Conservation (phyloP, 23 tunicate species). For the Trididemnum clinides region DNA sequence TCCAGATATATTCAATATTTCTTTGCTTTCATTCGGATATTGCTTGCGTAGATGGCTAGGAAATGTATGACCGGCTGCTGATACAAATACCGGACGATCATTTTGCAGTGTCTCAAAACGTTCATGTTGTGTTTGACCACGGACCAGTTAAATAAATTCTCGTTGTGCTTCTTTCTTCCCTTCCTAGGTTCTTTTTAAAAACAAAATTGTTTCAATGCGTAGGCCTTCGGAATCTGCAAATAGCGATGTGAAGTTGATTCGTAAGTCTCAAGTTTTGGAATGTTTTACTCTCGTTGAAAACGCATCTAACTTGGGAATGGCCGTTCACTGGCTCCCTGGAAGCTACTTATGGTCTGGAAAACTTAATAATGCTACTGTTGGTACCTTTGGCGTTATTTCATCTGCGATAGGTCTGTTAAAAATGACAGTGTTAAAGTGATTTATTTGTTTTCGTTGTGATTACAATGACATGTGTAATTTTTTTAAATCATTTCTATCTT, state of each 20-base stretch:
- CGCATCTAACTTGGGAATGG: slow-evolving; percentile 61
- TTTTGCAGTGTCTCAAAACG: no score
- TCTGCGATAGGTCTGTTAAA: slow-evolving; percentile 43
- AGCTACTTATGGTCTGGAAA: slow-evolving; percentile 53
- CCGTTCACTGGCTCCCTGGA: slow-evolving; percentile 70
- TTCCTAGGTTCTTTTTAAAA: background rate
- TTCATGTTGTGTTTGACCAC: no score
- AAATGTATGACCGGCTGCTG: no score
- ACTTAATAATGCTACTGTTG: slow-evolving; percentile 46
- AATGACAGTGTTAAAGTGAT: slow-evolving; percentile 15
- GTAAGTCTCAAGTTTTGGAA: background rate
- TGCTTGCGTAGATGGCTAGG: no score
- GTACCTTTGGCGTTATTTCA: slow-evolving; percentile 31
- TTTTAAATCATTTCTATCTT: no score
- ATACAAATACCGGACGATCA: no score
- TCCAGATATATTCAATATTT: no score
- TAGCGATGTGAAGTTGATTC: slow-evolving; percentile 5
- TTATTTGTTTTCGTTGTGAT: no score
- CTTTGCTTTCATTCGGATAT: no score
- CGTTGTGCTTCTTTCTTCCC: no score
- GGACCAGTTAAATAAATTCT: no score
- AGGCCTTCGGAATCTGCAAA: background rate
- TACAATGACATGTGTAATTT: no score
- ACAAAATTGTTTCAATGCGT: background rate
- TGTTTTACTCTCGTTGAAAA: slow-evolving; percentile 34